A percentile compares a stretch with the other conserved stretches of the same genome.
Evolutionary conservation across 2,888 invertebrate genomes (phyloP).

Genomic region (Amblyjoppa fuscipennis): DNA sequence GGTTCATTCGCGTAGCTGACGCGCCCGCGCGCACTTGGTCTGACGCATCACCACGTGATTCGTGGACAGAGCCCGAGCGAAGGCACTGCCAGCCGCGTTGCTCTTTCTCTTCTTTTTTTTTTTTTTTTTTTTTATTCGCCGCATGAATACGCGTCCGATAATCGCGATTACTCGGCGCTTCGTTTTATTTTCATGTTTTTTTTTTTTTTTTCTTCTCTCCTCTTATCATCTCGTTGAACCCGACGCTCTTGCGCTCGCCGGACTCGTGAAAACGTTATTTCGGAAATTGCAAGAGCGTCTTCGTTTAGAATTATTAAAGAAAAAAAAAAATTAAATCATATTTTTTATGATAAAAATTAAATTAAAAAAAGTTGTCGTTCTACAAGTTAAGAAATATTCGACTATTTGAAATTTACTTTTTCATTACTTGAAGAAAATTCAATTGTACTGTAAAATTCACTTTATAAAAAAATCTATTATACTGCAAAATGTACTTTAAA

Average conservation of each 20-base stretch:
- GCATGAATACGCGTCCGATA: slow-evolving; percentile 23
- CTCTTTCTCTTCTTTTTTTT: neutral
- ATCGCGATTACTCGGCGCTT: slow-evolving; percentile 7
- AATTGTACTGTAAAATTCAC: no score
- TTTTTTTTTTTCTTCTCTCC: neutral
- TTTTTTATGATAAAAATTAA: neutral
- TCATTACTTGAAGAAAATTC: no score
- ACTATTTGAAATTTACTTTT: no score
- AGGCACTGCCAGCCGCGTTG: slow-evolving; percentile 32
- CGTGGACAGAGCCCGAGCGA: slow-evolving; percentile 66
- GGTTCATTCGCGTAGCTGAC: slow-evolving; percentile 41
- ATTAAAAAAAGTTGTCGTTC: no score
- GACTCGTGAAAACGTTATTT: slow-evolving; percentile 16
- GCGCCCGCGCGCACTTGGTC: slow-evolving; percentile 62
- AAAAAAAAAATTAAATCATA: no score
- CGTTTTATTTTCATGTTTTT: neutral
- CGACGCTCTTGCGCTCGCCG: slow-evolving; percentile 12
- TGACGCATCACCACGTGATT: slow-evolving; percentile 82
- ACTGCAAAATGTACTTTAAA: no score
- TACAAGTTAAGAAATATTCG: no score
- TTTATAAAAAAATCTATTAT: neutral
- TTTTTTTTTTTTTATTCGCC: neutral
- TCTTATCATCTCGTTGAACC: neutral
- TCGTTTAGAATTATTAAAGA: neutral
- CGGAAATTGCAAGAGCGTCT: slow-evolving; percentile 17